phyloP scores from a whole-genome alignment of 1,140 invertebrate species.

The Drosophila navojoa region DNA sequence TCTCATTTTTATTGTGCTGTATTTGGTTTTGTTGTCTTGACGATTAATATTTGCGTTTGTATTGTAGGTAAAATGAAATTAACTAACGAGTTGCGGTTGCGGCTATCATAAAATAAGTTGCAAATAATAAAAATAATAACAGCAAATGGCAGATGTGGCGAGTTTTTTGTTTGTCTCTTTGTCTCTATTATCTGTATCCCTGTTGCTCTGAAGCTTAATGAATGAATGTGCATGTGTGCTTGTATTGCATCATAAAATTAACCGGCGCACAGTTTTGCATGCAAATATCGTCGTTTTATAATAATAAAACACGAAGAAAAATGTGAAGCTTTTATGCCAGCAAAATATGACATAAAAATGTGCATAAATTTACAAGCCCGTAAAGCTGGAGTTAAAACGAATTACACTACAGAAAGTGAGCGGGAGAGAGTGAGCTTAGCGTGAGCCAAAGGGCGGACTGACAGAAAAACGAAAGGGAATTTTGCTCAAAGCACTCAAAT shows the following conservation, averaged over 20 bases:
- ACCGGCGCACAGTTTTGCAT: slow-evolving; percentile 33
- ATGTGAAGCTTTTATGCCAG: slow-evolving; percentile 5
- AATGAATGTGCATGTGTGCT: background rate
- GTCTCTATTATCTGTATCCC: slow-evolving; percentile 16
- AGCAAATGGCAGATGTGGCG: slow-evolving; percentile 63
- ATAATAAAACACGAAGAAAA: too few relatives aligned
- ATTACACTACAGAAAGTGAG: background rate
- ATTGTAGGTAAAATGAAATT: slow-evolving; percentile 54
- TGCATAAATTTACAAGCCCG: background rate
- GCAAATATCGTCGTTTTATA: slow-evolving; percentile 40
- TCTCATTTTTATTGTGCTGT: slow-evolving; percentile 27
- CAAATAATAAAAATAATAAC: slow-evolving; percentile 74
- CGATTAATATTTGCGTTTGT: slow-evolving; percentile 50
- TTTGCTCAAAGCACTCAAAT: background rate
- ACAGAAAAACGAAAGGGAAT: background rate
- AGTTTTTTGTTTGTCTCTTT: slow-evolving; percentile 11
- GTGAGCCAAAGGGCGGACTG: background rate
- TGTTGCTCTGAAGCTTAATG: slow-evolving; percentile 10
- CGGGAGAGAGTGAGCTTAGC: background rate
- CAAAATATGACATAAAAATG: slow-evolving; percentile 11
- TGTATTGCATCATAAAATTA: slow-evolving; percentile 39
- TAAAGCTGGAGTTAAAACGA: background rate
- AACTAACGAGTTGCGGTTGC: slow-evolving; percentile 57
- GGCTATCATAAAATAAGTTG: slow-evolving; percentile 73
- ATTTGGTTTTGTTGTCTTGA: slow-evolving; percentile 40